Conservation (phyloP, 2,797 vertebrate species). For the Arctocebus calabarensis region DNA sequence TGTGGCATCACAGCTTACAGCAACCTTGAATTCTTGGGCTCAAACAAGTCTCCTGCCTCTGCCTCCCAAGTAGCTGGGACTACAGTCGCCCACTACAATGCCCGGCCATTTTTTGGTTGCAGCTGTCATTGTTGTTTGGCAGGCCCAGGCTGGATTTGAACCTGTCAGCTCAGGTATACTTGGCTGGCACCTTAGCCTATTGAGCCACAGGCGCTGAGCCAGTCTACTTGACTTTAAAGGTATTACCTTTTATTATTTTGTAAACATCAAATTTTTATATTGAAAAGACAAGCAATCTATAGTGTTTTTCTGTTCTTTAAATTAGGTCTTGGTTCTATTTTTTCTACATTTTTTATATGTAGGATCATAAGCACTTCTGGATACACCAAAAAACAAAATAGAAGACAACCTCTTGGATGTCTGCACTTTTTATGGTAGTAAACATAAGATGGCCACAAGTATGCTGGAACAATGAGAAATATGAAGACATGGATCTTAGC, state of each 20-base stretch:
- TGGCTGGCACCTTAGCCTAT: too few species aligned
- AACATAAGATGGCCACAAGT: not conserved
- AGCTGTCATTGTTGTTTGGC: too few species aligned
- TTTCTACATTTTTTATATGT: not conserved
- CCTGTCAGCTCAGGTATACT: too few species aligned
- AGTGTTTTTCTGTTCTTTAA: conserved; percentile 47
- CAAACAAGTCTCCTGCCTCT: too few species aligned
- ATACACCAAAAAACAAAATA: conserved; percentile 1
- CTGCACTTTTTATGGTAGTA: conserved; percentile 43
- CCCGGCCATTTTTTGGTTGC: too few species aligned
- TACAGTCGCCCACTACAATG: too few species aligned
- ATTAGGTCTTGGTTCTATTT: conserved; percentile 6
- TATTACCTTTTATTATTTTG: conserved; percentile 10
- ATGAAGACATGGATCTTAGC: not conserved
- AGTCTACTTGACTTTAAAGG: conserved; percentile 8
- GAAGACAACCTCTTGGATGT: not conserved
- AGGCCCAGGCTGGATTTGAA: too few species aligned
- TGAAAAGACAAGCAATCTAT: not conserved
- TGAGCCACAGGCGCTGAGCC: too few species aligned
- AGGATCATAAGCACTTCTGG: not conserved
- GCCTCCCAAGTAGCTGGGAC: too few species aligned
- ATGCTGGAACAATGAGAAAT: conserved; percentile 3
- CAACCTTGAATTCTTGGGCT: too few species aligned
- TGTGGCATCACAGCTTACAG: too few species aligned
- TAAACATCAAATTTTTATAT: conserved; percentile 20